Percentiles rank a stretch among this genome's conserved stretches.
These are phyloP conservation scores for Pseudochaenichthys georgianus DNA, from an alignment of 2,797 vertebrate genomes.

Conservation along the genomic window DNA sequence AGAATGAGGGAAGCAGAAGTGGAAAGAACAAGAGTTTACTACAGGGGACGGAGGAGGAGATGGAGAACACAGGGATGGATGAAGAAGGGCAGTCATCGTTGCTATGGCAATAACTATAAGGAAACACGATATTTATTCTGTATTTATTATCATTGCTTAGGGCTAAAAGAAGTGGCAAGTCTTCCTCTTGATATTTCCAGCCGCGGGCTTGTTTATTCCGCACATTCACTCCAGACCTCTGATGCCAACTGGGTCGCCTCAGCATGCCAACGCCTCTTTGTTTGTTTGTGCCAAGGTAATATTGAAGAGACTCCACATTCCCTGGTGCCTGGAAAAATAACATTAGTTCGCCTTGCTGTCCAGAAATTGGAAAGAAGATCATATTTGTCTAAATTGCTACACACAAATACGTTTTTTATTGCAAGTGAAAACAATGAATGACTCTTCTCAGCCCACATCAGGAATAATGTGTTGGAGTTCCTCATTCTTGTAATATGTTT, in stretches of 20 bases:
- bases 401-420: no score
- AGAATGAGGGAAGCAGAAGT: conserved; percentile 47
- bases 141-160: conserved; percentile 12
- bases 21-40: conserved; percentile 19
- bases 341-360: not conserved
- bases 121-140: conserved; percentile 62
- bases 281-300: conserved; percentile 55
- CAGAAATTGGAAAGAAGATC: not conserved
- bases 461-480: not conserved
- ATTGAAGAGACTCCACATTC: conserved; percentile 21
- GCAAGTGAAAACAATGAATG: not conserved
- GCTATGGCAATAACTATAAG: conserved; percentile 6
- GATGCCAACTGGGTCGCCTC: conserved; percentile 54
- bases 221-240: conserved; percentile 61
- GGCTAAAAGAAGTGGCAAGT: conserved; percentile 58
- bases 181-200: conserved; percentile 63
- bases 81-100: not conserved
- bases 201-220: conserved; percentile 70
- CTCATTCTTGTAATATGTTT: conserved; percentile 3
- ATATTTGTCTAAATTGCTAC: no score
- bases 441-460: not conserved
- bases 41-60: conserved; percentile 4
- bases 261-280: conserved; percentile 39
- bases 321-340: not conserved
- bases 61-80: conserved; percentile 9